Conservation (phyloP, 2,888 invertebrate species). For the Eumerus sabulonum region DNA sequence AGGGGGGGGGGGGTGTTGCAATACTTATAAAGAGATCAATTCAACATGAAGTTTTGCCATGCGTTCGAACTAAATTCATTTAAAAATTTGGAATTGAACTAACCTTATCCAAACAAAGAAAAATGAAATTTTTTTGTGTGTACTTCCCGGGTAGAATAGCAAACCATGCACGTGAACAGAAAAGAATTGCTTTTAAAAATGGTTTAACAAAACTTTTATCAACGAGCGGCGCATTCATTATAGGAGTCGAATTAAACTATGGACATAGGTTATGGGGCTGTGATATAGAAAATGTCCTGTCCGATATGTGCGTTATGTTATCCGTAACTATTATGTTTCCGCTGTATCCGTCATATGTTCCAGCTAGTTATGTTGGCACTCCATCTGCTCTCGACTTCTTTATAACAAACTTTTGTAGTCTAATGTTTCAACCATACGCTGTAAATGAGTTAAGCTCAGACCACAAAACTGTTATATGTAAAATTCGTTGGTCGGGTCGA, state of each 20-base stretch:
- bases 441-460: no score
- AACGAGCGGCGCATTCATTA: background rate
- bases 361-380: no score
- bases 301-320: no score
- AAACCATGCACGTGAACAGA: background rate
- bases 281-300: background rate
- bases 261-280: background rate
- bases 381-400: no score
- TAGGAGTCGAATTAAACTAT: background rate
- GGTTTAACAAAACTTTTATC: background rate
- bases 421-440: no score
- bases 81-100: background rate
- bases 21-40: conserved; percentile 17
- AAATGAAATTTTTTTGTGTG: background rate
- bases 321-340: no score
- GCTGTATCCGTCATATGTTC: no score
- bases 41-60: conserved; percentile 7
- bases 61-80: background rate
- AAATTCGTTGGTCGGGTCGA: no score
- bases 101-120: background rate
- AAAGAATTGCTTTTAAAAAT: background rate
- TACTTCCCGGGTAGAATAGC: background rate
- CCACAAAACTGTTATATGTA: no score
- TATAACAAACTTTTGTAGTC: no score
- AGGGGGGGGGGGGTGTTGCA: conserved; percentile 8